Conservation (phyloP, 2,113 vertebrate species). For the Myiopsitta monachus region DNA sequence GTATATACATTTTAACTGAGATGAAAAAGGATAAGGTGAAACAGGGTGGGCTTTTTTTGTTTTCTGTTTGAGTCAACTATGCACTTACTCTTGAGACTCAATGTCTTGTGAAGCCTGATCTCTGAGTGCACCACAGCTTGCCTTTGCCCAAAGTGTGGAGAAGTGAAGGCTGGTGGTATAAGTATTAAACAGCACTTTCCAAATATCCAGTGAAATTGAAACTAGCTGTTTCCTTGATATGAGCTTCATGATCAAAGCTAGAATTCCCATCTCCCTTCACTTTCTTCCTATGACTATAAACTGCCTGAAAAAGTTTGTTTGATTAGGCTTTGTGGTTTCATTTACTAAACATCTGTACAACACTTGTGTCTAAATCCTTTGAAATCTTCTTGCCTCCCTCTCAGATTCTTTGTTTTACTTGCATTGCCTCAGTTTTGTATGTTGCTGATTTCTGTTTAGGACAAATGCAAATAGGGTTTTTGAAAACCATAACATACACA, state of each 20-base stretch:
- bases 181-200: neutral
- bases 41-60: neutral
- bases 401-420: neutral
- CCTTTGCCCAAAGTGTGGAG: neutral
- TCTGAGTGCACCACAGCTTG: neutral
- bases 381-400: neutral
- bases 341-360: constrained; percentile 55
- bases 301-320: constrained; percentile 50
- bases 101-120: neutral
- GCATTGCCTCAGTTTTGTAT: neutral
- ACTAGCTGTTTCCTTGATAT: constrained; percentile 40
- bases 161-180: neutral
- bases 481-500: neutral
- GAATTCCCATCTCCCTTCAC: constrained; percentile 20
- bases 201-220: constrained; percentile 19
- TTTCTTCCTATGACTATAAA: constrained; percentile 51
- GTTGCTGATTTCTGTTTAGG: neutral
- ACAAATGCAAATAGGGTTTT: neutral
- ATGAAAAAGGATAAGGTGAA: neutral
- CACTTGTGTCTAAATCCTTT: constrained; percentile 50
- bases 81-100: neutral
- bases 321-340: constrained; percentile 40
- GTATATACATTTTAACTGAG: neutral
- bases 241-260: constrained; percentile 35
- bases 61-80: neutral